Evolutionary conservation across 2,797 vertebrate species (phyloP), one percentile per base, ranked within the genome.

Genomic region (Orientallactaga sibirica): DNA sequence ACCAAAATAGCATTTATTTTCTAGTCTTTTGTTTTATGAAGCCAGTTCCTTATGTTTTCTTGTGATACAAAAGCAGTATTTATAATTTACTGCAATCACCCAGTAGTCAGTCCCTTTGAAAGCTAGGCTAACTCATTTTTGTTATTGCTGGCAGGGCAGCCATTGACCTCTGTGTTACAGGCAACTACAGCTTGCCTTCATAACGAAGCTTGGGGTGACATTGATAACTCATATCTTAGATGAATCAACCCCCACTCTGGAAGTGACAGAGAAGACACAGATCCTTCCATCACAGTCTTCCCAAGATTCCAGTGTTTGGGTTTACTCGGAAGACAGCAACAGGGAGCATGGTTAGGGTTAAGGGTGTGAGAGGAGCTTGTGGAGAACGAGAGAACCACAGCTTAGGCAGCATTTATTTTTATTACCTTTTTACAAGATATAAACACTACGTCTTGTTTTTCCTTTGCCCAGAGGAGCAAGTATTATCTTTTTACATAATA

Each of bases 401-500:
- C 8, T 58, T 12, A 11, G 41, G 43, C 25, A 64, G 41, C 37
- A 7, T 10, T 4, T 27, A 5, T 81, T 86, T 52, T 5, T n/a
- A 20, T 86, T 70, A 55, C 55, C 8, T 14, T 70, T 58, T 71
- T 55, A n/a, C 19, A 24, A 43, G 67, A 20, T 48, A 43, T 8
- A 66, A 33, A 4, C 10, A 52, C 27, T 16, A 58, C 55, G 15
- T 58, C 22, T 79, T 88, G 55, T 11, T 64, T 91, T 79, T 79
- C 24, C 15, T 64, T 91, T 75, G 68, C 24, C 11, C 75, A 75
- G 68, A 85, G 68, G 33, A 7, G 43, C 75, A 76, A 84, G 48
- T 71, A 76, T 27, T 86, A 18, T n/a, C 33, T 88, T 88, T 92
- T 84, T 66, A 9, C 27, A 77, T 94, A 71, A 73, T 88, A 22